These are phyloP conservation scores for Gastrophryne carolinensis DNA, from an alignment of 2,797 vertebrate species.

Conservation along the genomic window DNA sequence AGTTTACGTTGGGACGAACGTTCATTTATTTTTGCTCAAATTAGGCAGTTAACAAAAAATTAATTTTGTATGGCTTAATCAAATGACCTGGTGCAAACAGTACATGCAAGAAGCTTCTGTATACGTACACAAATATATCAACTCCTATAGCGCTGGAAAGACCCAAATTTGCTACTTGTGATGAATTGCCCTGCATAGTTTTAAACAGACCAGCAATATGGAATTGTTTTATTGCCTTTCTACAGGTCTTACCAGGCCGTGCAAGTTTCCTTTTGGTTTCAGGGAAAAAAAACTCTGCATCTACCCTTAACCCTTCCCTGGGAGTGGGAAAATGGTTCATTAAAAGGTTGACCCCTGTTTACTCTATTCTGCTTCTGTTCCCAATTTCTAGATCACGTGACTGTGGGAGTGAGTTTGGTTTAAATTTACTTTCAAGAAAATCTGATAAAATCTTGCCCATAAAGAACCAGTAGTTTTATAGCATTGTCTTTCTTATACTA, in stretches of 20 bases:
- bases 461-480: slow-evolving; percentile 69
- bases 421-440: slow-evolving; percentile 77
- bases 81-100: background rate
- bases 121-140: background rate
- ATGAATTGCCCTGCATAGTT: background rate
- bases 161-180: background rate
- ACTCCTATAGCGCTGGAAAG: background rate
- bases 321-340: slow-evolving; percentile 58
- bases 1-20: too few relatives aligned
- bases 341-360: slow-evolving; percentile 62
- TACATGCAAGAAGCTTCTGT: background rate
- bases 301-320: background rate
- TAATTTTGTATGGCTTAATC: background rate
- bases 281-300: background rate
- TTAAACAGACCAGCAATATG: background rate
- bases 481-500: slow-evolving; percentile 54
- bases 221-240: background rate
- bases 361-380: slow-evolving; percentile 73
- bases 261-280: background rate
- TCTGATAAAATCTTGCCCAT: slow-evolving; percentile 68
- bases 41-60: background rate
- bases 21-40: background rate
- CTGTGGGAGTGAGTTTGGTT: slow-evolving; percentile 78
- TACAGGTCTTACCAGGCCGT: slow-evolving; percentile 22
- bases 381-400: slow-evolving; percentile 81